A percentile compares a stretch with the other conserved stretches of the same genome.
phyloP scores from a whole-genome alignment of 2,797 vertebrate species.

The Anguilla obscura region DNA sequence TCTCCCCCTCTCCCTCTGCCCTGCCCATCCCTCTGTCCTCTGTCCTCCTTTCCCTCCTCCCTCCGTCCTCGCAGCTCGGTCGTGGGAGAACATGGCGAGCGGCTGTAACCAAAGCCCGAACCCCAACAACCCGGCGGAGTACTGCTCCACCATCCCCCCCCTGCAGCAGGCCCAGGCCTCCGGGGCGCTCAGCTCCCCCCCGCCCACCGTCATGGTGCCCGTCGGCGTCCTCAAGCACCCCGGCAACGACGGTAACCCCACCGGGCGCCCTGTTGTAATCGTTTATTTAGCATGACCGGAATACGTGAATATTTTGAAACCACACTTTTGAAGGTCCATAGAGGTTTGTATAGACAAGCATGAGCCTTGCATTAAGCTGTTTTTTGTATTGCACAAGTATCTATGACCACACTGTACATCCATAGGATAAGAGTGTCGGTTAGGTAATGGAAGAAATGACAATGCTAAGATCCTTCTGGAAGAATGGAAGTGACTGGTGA shows the following conservation, averaged over 20 bases:
- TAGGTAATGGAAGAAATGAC: background rate
- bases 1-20: background rate
- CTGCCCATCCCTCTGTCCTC: background rate
- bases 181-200: slow-evolving; percentile 90
- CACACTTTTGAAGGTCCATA: background rate
- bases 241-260: slow-evolving; percentile 83
- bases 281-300: background rate
- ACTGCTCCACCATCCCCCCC: slow-evolving; percentile 98
- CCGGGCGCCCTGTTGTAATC: background rate
- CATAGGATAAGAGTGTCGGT: background rate
- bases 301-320: background rate
- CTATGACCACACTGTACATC: background rate
- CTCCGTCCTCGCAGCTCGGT: slow-evolving; percentile 79
- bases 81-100: slow-evolving; percentile 82
- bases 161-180: slow-evolving; percentile 98
- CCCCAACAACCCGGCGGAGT: slow-evolving; percentile 97
- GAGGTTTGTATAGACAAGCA: background rate
- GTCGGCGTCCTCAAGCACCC: slow-evolving; percentile 95
- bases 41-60: background rate
- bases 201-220: slow-evolving; percentile 98
- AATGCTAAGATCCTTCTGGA: background rate
- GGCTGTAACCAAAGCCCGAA: slow-evolving; percentile 91
- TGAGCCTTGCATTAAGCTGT: background rate
- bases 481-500: background rate
- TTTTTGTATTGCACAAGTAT: background rate